Evolutionary conservation across 2,797 vertebrate genomes (phyloP).

Genomic region (Halcyon chelicuti): DNA sequence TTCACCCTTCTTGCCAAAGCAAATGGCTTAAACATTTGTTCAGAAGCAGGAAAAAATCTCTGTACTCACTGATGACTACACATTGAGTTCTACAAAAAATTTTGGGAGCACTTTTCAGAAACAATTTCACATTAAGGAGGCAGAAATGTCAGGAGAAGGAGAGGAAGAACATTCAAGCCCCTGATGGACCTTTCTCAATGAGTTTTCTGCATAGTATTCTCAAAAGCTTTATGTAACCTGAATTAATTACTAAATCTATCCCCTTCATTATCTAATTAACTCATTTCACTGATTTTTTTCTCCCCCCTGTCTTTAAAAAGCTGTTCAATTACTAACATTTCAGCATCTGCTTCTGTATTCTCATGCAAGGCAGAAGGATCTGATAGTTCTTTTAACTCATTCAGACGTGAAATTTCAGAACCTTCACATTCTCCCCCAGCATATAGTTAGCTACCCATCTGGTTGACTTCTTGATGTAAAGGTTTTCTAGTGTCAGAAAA

Average conservation of each 20-base stretch:
- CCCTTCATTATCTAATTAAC: constrained; percentile 76
- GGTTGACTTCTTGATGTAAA: constrained; percentile 58
- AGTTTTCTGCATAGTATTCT: constrained; percentile 64
- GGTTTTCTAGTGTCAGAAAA: constrained; percentile 48
- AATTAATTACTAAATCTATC: constrained; percentile 75
- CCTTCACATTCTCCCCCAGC: constrained; percentile 28
- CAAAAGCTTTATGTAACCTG: constrained; percentile 73
- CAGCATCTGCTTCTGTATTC: constrained; percentile 70
- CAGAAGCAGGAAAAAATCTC: constrained; percentile 62
- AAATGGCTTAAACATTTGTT: constrained; percentile 71
- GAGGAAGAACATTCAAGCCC: constrained; percentile 29
- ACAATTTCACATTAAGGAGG: constrained; percentile 46
- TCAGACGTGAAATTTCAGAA: constrained; percentile 55
- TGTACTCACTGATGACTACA: constrained; percentile 61
- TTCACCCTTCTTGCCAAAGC: constrained; percentile 63
- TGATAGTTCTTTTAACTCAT: constrained; percentile 65
- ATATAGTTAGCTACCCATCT: constrained; percentile 57
- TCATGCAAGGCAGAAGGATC: constrained; percentile 59
- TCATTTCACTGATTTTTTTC: constrained; percentile 65
- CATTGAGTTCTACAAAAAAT: constrained; percentile 64
- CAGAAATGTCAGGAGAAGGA: constrained; percentile 50
- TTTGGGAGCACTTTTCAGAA: constrained; percentile 66
- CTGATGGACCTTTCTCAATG: constrained; percentile 65
- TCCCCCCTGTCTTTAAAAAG: constrained; percentile 58
- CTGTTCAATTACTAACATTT: constrained; percentile 74